Percentiles rank a stretch among this genome's conserved stretches.
These are phyloP conservation scores for Brachionus koreanus DNA, from an alignment of 1,140 invertebrate species.

Conservation along the genomic window DNA sequence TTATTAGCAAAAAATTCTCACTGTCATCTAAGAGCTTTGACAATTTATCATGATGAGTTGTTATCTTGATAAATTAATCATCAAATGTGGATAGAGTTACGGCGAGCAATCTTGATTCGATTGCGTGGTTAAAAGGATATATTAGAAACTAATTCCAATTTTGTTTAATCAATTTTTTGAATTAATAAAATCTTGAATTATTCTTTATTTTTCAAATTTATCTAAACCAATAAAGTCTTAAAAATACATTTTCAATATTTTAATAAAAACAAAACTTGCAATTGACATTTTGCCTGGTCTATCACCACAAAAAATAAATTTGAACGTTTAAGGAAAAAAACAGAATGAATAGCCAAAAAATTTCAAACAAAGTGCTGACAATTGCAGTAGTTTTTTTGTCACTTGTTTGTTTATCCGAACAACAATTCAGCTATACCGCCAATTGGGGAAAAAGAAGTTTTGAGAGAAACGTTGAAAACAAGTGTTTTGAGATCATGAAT, in stretches of 20 bases:
- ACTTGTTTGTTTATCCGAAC: not conserved
- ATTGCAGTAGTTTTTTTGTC: not conserved
- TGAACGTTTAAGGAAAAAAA: not conserved
- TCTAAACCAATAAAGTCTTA: no score
- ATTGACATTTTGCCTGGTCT: not conserved
- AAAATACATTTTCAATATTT: no score
- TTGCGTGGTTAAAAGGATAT: not conserved
- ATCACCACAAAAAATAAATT: not conserved
- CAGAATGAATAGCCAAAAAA: not conserved
- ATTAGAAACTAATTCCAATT: not conserved
- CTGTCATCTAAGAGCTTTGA: not conserved
- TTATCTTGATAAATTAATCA: not conserved
- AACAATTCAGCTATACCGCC: conserved; percentile 34
- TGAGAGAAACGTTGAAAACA: not conserved
- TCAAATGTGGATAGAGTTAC: not conserved
- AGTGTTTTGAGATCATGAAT: not conserved
- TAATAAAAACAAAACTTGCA: not conserved
- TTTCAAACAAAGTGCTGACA: not conserved
- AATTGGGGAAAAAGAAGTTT: conserved; percentile 25
- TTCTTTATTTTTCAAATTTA: no score
- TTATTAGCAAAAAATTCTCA: not conserved
- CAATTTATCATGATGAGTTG: not conserved
- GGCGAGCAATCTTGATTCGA: not conserved
- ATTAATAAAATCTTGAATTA: not conserved
- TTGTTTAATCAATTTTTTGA: not conserved